Conservation (phyloP, 2,888 invertebrate genomes). For the Lutraria lutraria region DNA sequence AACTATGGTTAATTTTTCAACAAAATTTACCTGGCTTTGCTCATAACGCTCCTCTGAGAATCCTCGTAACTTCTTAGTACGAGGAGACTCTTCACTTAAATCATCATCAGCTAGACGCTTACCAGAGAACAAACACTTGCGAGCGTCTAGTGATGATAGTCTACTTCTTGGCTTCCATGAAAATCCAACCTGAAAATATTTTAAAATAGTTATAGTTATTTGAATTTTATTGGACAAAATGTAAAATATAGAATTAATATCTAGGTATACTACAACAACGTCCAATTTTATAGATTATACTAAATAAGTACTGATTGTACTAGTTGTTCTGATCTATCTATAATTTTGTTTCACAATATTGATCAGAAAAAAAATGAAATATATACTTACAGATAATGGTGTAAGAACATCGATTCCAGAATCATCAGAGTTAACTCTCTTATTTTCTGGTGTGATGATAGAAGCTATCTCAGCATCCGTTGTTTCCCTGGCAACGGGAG, state of each 20-base stretch:
- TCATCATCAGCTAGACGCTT: slow-evolving; percentile 54
- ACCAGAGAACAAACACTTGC: slow-evolving; percentile 49
- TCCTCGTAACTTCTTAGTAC: slow-evolving; percentile 47
- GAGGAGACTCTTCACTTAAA: slow-evolving; percentile 42
- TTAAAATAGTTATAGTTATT: too few species aligned
- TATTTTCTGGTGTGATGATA: slow-evolving; percentile 48
- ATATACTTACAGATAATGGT: slow-evolving; percentile 42
- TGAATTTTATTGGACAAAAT: too few species aligned
- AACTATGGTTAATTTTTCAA: background rate
- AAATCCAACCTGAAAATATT: background rate
- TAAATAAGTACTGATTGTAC: too few species aligned
- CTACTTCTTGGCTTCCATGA: background rate
- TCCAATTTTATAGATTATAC: too few species aligned
- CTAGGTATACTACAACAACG: too few species aligned
- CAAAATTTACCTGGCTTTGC: background rate
- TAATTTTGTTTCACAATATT: too few species aligned
- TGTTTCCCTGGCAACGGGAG: slow-evolving; percentile 26
- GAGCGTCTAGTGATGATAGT: background rate
- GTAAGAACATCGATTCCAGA: slow-evolving; percentile 41
- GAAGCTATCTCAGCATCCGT: slow-evolving; percentile 42
- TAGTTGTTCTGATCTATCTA: too few species aligned
- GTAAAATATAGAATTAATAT: too few species aligned
- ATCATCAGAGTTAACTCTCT: slow-evolving; percentile 42
- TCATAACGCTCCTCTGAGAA: background rate
- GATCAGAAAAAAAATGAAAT: too few species aligned